phyloP scores from a whole-genome alignment of 2,888 invertebrate genomes.

The Mesopsocus fuscifrons region DNA sequence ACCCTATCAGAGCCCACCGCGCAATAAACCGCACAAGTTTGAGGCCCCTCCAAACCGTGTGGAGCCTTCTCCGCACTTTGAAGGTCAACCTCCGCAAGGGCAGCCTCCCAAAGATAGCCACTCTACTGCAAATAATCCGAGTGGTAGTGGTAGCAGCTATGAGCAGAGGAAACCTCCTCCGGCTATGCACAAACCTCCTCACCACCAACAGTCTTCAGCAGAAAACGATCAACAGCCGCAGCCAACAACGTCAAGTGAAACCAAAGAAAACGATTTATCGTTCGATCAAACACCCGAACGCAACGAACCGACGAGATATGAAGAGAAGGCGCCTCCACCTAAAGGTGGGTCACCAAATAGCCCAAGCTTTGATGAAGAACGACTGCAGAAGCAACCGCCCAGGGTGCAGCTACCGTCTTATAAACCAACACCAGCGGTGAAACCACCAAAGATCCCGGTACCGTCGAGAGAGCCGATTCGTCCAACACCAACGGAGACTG shows the following conservation, averaged over 20 bases:
- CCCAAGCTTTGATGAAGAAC: neutral
- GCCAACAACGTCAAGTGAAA: neutral
- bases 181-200: neutral
- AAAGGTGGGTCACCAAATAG: neutral
- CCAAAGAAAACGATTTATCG: too few relatives aligned
- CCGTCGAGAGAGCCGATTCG: neutral
- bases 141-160: too few relatives aligned
- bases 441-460: neutral
- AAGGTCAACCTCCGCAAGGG: neutral
- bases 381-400: neutral
- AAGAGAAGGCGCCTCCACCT: neutral
- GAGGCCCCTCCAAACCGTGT: neutral
- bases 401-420: neutral
- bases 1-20: too few relatives aligned
- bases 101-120: neutral
- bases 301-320: neutral
- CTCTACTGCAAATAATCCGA: neutral
- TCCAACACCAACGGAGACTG: slow-evolving; percentile 1
- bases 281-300: too few relatives aligned
- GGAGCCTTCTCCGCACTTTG: neutral
- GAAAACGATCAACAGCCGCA: neutral
- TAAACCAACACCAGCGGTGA: neutral
- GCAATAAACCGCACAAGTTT: neutral
- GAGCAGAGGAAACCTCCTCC: neutral
- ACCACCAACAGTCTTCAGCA: too few relatives aligned